phyloP scores from a whole-genome alignment of 2,888 invertebrate species.

The Dione juno region DNA sequence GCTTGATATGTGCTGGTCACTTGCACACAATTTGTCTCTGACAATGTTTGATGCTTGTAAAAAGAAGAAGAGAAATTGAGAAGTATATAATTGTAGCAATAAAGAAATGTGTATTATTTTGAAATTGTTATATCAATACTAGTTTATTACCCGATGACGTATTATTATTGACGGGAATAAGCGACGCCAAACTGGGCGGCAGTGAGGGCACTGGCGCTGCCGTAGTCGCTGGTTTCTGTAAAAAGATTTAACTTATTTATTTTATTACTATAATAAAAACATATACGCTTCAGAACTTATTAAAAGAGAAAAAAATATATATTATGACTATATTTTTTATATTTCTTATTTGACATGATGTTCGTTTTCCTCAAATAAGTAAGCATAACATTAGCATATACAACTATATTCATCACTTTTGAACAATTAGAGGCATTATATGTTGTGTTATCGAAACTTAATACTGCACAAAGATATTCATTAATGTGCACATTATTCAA shows the following conservation, averaged over 20 bases:
- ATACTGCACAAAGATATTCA: too few relatives aligned
- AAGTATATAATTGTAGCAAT: background rate
- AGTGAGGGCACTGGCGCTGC: constrained; percentile 40
- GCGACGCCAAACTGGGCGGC: constrained; percentile 19
- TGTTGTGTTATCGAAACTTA: too few relatives aligned
- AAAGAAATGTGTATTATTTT: background rate
- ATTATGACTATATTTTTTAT: too few relatives aligned
- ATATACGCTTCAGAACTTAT: background rate
- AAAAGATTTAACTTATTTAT: background rate
- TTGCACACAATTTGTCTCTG: background rate
- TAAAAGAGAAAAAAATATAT: background rate
- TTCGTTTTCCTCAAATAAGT: too few relatives aligned
- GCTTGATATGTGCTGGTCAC: too few relatives aligned
- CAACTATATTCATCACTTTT: too few relatives aligned
- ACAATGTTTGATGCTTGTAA: background rate
- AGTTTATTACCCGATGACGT: constrained; percentile 11
- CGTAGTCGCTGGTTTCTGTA: constrained; percentile 54
- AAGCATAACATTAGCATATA: too few relatives aligned
- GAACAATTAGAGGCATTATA: too few relatives aligned
- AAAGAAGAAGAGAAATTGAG: background rate
- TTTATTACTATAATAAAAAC: too few relatives aligned
- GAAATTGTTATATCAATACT: background rate
- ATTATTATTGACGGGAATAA: background rate
- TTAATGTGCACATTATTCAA: too few relatives aligned
- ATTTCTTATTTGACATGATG: too few relatives aligned